A percentile compares a stretch with the other conserved stretches of the same genome.
phyloP scores from a whole-genome alignment of 2,797 vertebrate genomes.

The Characodon lateralis region DNA sequence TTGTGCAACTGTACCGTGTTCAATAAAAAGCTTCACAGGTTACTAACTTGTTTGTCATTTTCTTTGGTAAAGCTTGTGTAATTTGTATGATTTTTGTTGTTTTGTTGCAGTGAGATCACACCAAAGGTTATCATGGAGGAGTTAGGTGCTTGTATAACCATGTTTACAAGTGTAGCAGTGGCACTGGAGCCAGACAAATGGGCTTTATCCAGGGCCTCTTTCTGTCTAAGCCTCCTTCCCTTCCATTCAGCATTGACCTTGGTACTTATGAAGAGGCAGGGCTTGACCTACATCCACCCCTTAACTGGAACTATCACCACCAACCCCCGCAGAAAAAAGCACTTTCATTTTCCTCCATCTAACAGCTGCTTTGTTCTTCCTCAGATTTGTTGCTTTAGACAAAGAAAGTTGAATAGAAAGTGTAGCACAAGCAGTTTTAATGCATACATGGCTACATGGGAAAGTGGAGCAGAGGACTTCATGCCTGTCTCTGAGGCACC shows the following conservation, averaged over 20 bases:
- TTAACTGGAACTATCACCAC: slow-evolving; percentile 67
- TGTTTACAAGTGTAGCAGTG: slow-evolving; percentile 72
- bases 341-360: slow-evolving; percentile 24
- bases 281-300: slow-evolving; percentile 80
- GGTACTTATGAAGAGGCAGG: slow-evolving; percentile 74
- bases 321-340: slow-evolving; percentile 53
- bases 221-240: slow-evolving; percentile 80
- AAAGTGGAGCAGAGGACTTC: slow-evolving; percentile 63
- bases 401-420: slow-evolving; percentile 8
- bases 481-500: slow-evolving; percentile 61
- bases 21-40: slow-evolving; percentile 13
- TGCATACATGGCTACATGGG: slow-evolving; percentile 38
- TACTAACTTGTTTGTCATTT: slow-evolving; percentile 8
- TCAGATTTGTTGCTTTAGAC: slow-evolving; percentile 24
- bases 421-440: slow-evolving; percentile 14
- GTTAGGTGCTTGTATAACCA: slow-evolving; percentile 69
- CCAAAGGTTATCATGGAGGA: slow-evolving; percentile 37
- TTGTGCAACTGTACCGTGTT: slow-evolving; percentile 22
- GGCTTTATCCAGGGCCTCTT: slow-evolving; percentile 76
- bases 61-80: slow-evolving; percentile 35
- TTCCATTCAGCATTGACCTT: slow-evolving; percentile 80
- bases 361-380: slow-evolving; percentile 30
- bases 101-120: slow-evolving; percentile 25
- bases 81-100: slow-evolving; percentile 12
- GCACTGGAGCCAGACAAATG: slow-evolving; percentile 74